Evolutionary conservation across 2,797 vertebrate genomes (phyloP), one percentile per base, ranked within the genome.

Genomic region (Emys orbicularis): DNA sequence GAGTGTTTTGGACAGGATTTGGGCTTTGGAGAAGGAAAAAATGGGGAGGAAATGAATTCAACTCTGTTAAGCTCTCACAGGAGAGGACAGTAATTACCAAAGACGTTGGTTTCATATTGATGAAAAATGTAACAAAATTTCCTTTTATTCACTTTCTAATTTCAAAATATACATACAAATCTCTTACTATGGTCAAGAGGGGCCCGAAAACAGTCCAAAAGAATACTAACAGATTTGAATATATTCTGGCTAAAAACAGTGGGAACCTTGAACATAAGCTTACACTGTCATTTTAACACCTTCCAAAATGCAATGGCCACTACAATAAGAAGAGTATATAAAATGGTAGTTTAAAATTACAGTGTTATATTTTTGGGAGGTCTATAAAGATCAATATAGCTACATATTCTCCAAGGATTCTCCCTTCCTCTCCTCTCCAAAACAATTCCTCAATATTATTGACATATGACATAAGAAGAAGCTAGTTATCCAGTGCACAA

Each of bases 261-360:
- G 1, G n/a, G 16, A 72, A 31, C 72, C 50, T 72, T 31, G 49
- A 90, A 65, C 90, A 91, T 15, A 88, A 88, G 50, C n/a, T 76
- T 83, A 59, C 7, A 47, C 11, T 31, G 18, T 7, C 79, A 61
- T 72, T 94, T 87, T 50, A 76, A 84, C 34, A 41, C 37, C 12
- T 88, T 83, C 79, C 87, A 90, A 94, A 90, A 54, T 25, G 4
- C 83, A 94, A 81, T 85, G 91, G 34, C 61, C 92, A 96, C 76
- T 53, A 93, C n/a, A 81, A 68, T 87, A 93, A 94, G 61, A 92
- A 94, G 93, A 87, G 10, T 9, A 86, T 96, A 97, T 21, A 94
- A 95, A 98, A 97, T 92, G 12, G 54, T 96, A 85, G 86, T 90
- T 89, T 47, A 84, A 98, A 98, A 97, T 96, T 90, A 93, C 3